A percentile compares a stretch with the other conserved stretches of the same genome.
phyloP scores from a whole-genome alignment of 2,797 vertebrate species.

The Clarias platycephalus region DNA sequence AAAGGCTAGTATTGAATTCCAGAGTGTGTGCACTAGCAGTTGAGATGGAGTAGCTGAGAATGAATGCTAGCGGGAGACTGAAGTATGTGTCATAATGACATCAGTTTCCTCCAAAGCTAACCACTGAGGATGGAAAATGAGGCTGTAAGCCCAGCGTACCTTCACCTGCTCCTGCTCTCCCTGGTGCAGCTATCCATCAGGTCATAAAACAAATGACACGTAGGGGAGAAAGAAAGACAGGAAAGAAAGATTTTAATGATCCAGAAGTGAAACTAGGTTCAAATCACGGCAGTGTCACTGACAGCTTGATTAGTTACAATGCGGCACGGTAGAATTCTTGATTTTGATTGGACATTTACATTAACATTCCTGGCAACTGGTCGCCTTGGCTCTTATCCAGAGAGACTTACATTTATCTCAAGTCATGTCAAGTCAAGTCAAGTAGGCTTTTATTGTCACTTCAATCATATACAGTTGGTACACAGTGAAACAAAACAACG shows the following conservation, averaged over 20 bases:
- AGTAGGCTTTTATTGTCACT: too few species aligned
- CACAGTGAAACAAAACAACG: too few species aligned
- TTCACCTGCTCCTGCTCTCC: constrained; percentile 48
- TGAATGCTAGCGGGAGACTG: constrained; percentile 19
- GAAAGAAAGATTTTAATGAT: background rate
- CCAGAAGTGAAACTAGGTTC: background rate
- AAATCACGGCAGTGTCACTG: background rate
- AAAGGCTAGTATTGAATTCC: constrained; percentile 5
- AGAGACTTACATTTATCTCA: too few species aligned
- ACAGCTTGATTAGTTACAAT: background rate
- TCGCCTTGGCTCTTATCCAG: too few species aligned
- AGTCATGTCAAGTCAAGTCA: too few species aligned
- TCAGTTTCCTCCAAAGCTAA: constrained; percentile 31
- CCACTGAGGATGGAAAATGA: constrained; percentile 21
- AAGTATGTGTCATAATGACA: constrained; percentile 11
- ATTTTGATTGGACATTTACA: background rate
- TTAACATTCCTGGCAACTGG: too few species aligned
- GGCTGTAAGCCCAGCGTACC: constrained; percentile 47
- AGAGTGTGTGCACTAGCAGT: constrained; percentile 17
- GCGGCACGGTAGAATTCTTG: background rate
- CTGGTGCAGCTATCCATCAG: constrained; percentile 7
- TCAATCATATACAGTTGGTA: too few species aligned
- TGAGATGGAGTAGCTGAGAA: constrained; percentile 33
- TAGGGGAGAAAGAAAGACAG: constrained; percentile 16
- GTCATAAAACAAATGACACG: constrained; percentile 1